These are phyloP conservation scores for Ameiurus melas DNA, from an alignment of 2,113 vertebrate species.

Conservation along the genomic window DNA sequence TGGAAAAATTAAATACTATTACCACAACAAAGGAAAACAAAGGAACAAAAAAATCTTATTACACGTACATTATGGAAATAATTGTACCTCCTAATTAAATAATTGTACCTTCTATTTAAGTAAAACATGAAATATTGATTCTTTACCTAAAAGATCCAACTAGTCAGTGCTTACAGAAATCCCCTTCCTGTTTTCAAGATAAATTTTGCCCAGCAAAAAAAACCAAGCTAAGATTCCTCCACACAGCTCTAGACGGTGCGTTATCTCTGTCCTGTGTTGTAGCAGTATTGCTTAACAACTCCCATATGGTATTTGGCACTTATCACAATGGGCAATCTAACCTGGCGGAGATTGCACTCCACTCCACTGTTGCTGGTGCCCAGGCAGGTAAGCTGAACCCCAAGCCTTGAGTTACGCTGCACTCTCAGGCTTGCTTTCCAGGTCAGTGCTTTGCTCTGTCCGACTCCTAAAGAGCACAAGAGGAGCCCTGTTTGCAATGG, in stretches of 20 bases:
- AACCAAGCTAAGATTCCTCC: conserved; percentile 36
- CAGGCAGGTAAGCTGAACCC: conserved; percentile 58
- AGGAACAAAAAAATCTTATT: background rate
- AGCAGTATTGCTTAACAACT: conserved; percentile 56
- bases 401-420: conserved; percentile 56
- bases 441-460: conserved; percentile 53
- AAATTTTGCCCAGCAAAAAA: conserved; percentile 29
- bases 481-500: conserved; percentile 51
- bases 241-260: conserved; percentile 26
- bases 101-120: background rate
- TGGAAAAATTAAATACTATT: conserved; percentile 13
- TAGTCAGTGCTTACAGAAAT: background rate
- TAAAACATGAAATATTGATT: background rate
- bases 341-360: conserved; percentile 49
- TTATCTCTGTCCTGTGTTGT: conserved; percentile 53
- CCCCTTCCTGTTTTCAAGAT: background rate
- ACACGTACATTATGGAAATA: background rate
- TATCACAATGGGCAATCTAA: conserved; percentile 55
- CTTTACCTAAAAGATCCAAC: background rate
- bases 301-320: conserved; percentile 47
- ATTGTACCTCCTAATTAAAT: background rate
- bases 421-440: conserved; percentile 51
- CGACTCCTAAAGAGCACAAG: conserved; percentile 56
- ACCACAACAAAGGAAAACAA: background rate
- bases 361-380: conserved; percentile 41